Base-by-base conservation (phyloP, 2,113 vertebrate species). In the Pithys albifrons region DNA sequence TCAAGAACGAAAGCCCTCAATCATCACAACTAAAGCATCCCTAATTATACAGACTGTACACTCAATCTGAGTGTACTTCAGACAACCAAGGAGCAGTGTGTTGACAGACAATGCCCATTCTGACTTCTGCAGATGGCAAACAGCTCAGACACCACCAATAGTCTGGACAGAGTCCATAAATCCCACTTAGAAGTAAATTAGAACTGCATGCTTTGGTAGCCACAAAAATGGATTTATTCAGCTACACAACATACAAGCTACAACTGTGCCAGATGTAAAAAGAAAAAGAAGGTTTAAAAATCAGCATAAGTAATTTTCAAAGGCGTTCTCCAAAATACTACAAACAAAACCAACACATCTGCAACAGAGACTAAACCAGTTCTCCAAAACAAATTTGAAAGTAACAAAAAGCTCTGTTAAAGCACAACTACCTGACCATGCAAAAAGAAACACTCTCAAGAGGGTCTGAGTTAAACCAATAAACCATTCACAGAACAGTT, bases 61-160 rank as follows among this genome's bases (percentile, higher is more conserved):
- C 41, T 85, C 45, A 13, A 28, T 54, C 27, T 1, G 1, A 66
- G 58, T n/a, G n/a, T n/a, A n/a, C 71, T 73, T 46, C 59, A 22
- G 15, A n/a, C 43, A 86, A 77, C 29, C 55, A 78, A 84, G 33
- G 20, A 51, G 45, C 65, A 86, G 48, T 52, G 57, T 82, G 62
- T 4, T 64, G 52, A 57, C 74, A 89, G 49, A 97, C 92, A 89
- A 92, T 90, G 91, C 78, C 85, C 27, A 10, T 29, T 95, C 78
- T 94, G 54, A 88, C 77, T 85, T 29, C 52, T 58, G 67, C 54
- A 91, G 79, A 92, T 54, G 71, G 82, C 84, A 84, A 86, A 74
- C 55, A 71, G 64, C 71, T 95, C 70, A 41, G 35, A 85, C 45
- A 84, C 20, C 80, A 91, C 19, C 77, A 82, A 33, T 1, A 58